phyloP scores from a whole-genome alignment of 2,113 vertebrate genomes.

The Uria lomvia region DNA sequence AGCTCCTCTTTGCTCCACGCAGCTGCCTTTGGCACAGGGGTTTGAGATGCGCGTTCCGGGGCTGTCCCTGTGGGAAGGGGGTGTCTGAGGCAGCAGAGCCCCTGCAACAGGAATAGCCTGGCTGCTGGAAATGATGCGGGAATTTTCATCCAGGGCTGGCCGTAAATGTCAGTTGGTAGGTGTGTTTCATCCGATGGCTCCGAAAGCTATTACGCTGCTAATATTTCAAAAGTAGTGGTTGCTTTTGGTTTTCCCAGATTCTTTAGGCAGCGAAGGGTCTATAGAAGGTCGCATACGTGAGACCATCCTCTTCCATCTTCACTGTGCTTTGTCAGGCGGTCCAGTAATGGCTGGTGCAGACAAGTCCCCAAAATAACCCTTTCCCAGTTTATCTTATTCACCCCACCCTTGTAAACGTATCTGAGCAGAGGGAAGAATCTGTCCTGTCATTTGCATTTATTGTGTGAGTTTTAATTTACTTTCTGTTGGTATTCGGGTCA shows the following conservation, averaged over 20 bases:
- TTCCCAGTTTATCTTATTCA: background rate
- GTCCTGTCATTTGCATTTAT: background rate
- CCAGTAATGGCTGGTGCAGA: background rate
- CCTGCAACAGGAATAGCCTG: background rate
- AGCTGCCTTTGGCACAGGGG: background rate
- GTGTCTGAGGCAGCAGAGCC: background rate
- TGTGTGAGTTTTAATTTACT: slow-evolving; percentile 36
- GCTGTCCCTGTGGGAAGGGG: background rate
- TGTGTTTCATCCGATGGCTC: background rate
- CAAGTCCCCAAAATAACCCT: background rate
- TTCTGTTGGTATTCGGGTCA: slow-evolving; percentile 22
- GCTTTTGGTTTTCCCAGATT: background rate
- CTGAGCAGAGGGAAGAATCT: background rate
- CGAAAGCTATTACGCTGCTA: background rate
- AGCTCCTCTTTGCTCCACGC: background rate
- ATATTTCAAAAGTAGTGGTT: background rate
- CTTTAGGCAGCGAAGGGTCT: background rate
- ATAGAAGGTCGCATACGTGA: background rate
- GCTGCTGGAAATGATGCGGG: background rate
- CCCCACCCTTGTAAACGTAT: background rate
- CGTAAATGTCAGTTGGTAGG: background rate
- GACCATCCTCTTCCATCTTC: background rate
- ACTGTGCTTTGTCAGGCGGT: background rate
- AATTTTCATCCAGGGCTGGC: background rate
- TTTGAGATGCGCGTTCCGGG: background rate